Evolutionary conservation across 2,797 vertebrate species (phyloP).

Genomic region (Cottoperca gobio): DNA sequence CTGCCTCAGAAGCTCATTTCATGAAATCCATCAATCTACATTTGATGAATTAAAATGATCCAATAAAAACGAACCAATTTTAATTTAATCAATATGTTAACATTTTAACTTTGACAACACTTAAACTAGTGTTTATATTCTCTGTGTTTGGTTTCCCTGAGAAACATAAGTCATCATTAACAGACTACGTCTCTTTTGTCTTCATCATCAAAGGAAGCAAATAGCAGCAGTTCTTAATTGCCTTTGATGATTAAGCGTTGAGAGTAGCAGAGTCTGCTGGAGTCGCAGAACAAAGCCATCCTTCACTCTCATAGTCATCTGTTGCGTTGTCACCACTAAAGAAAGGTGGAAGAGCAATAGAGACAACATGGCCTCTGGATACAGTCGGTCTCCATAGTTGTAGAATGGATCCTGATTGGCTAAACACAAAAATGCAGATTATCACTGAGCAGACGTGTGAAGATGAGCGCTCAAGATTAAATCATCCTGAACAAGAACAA

Average conservation of each 20-base stretch:
- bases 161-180: slow-evolving; percentile 9
- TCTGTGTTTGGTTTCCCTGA: background rate
- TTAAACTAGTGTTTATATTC: background rate
- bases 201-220: slow-evolving; percentile 21
- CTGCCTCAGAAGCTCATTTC: background rate
- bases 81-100: background rate
- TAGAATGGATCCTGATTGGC: slow-evolving; percentile 13
- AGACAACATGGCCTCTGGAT: slow-evolving; percentile 23
- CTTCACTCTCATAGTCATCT: slow-evolving; percentile 31
- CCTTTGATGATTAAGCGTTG: slow-evolving; percentile 29
- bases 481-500: background rate
- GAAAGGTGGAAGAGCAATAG: slow-evolving; percentile 16
- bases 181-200: slow-evolving; percentile 19
- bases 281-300: slow-evolving; percentile 26
- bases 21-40: background rate
- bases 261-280: slow-evolving; percentile 18
- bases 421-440: slow-evolving; percentile 10
- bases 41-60: background rate
- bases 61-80: background rate
- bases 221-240: slow-evolving; percentile 29
- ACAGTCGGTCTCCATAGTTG: background rate
- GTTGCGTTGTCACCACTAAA: slow-evolving; percentile 14
- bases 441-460: background rate
- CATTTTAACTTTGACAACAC: background rate
- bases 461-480: background rate